Evolutionary conservation across 2,888 invertebrate genomes (phyloP).

Genomic region (Gonocerus acuteangulatus): DNA sequence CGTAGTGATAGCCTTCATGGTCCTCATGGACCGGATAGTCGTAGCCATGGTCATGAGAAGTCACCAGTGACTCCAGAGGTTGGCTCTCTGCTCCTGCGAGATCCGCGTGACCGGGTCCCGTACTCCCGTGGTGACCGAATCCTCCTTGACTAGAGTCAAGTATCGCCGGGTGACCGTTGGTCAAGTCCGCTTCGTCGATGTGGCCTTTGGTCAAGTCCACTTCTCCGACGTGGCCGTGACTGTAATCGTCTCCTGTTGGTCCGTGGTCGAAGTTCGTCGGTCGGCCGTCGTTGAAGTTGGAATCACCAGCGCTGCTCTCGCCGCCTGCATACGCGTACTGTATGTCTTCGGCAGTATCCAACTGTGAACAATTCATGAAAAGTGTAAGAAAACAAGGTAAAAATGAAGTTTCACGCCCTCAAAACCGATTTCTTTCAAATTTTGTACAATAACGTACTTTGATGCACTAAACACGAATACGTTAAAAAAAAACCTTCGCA

Average conservation of each 20-base stretch:
- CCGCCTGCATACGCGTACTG: conserved; percentile 32
- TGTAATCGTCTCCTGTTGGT: neutral
- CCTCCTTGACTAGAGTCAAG: no score
- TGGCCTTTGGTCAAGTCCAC: neutral
- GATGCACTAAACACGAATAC: no score
- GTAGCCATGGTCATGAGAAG: neutral
- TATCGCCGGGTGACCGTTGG: no score
- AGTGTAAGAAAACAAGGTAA: neutral
- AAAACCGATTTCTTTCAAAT: no score
- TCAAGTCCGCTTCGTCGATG: no score
- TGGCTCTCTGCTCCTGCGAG: no score
- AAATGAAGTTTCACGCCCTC: no score
- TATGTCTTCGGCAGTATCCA: conserved; percentile 15
- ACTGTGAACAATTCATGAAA: conserved; percentile 5
- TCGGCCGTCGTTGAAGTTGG: neutral
- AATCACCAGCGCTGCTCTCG: no score
- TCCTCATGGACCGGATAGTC: neutral
- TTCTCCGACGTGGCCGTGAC: neutral
- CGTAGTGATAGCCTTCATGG: neutral
- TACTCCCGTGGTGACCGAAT: no score
- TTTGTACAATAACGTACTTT: no score
- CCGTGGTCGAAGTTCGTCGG: neutral
- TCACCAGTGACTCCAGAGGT: neutral
- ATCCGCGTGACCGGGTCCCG: no score
- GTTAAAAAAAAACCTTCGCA: no score